Evolutionary conservation across 2,888 invertebrate genomes (phyloP), one percentile per base, ranked within the genome.

Genomic region (Erebia palarica): DNA sequence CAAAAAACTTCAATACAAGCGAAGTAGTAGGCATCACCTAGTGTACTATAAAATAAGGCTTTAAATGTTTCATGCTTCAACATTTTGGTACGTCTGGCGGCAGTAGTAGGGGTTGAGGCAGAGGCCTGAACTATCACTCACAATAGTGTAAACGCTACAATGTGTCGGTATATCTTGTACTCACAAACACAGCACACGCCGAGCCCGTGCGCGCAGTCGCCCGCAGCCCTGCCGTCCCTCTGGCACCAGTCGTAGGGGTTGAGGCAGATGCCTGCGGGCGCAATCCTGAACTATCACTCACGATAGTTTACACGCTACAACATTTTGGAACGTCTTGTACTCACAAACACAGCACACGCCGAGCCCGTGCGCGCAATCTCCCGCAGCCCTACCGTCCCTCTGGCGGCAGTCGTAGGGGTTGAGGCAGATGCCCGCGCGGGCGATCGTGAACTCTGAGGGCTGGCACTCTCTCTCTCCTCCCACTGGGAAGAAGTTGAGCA

Each of bases 31-130:
- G n/a, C n/a, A n/a, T n/a, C n/a, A n/a, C n/a, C n/a, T n/a, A n/a
- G n/a, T n/a, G n/a, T n/a, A n/a, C n/a, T n/a, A n/a, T n/a, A n/a
- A n/a, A n/a, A n/a, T n/a, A n/a, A n/a, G n/a, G n/a, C n/a, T n/a
- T n/a, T n/a, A n/a, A n/a, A n/a, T n/a, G n/a, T n/a, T n/a, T n/a
- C n/a, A n/a, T n/a, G n/a, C n/a, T n/a, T n/a, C n/a, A n/a, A n/a
- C n/a, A n/a, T n/a, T n/a, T n/a, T n/a, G n/a, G n/a, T n/a, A n/a
- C n/a, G n/a, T n/a, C n/a, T 96, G 96, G 13, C 96, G 94, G 79
- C 97, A 97, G 86, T 97, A 97, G 88, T 97, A 97, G 18, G 96
- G 95, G 89, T 97, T 97, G 89, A 97, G 95, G 87, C 97, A 97
- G 80, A 96, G 94, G 69, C 97, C 97, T 78, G 77, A 96, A 94